Evolutionary conservation across 2,113 vertebrate genomes (phyloP).

Genomic region (Oenanthe oenanthe): DNA sequence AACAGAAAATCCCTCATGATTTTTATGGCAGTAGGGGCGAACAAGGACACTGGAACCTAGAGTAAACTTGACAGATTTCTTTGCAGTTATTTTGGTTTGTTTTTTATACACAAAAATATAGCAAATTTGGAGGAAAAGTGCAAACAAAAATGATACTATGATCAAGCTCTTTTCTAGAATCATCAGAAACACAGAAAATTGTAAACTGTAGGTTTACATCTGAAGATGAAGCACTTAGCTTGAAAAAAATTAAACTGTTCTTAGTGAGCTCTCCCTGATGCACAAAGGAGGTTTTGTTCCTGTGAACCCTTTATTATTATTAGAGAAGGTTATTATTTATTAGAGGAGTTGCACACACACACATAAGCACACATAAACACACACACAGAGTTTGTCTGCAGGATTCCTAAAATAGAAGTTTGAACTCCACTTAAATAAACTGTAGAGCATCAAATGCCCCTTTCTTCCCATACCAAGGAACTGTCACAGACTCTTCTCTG

Average conservation of each 20-base stretch:
- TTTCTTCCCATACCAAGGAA: background rate
- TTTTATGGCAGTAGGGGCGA: background rate
- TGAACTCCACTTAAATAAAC: background rate
- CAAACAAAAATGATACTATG: background rate
- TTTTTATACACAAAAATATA: background rate
- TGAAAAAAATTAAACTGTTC: background rate
- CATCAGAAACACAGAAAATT: background rate
- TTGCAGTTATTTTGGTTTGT: background rate
- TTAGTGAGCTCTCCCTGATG: background rate
- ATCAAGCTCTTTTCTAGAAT: background rate
- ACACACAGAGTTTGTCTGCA: background rate
- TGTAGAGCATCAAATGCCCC: rapidly evolving
- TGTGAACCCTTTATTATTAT: background rate
- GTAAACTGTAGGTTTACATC: background rate
- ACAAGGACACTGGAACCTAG: background rate
- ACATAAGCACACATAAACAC: background rate
- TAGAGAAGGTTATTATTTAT: background rate
- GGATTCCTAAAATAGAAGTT: background rate
- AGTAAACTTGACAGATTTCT: background rate
- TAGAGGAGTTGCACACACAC: background rate
- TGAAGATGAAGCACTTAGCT: background rate
- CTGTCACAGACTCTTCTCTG: background rate
- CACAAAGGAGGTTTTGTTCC: background rate
- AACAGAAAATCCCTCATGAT: background rate
- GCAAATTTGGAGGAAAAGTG: background rate